Conservation (phyloP, 1,140 invertebrate species). For the Drosophila yakuba region DNA sequence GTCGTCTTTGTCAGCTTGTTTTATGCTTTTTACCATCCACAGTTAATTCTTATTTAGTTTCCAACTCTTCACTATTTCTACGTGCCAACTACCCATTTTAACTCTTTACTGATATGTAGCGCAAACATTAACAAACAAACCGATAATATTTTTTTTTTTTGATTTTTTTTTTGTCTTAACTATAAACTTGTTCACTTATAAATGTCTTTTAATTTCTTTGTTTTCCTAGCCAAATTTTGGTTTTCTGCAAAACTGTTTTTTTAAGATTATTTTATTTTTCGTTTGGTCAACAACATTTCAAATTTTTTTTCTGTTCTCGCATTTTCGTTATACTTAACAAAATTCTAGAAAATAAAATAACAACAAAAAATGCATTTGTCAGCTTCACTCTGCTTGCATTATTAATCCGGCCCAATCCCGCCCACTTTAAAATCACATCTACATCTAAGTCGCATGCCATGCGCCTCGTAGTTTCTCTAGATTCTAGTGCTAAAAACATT, state of each 20-base stretch:
- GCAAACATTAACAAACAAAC: constrained; percentile 85
- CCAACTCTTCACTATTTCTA: constrained; percentile 71
- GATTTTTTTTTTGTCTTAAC: constrained; percentile 50
- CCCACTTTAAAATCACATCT: constrained; percentile 77
- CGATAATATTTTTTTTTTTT: constrained; percentile 76
- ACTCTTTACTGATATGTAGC: constrained; percentile 84
- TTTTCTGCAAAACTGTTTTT: constrained; percentile 48
- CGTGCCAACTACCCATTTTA: constrained; percentile 76
- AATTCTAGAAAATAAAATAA: constrained; percentile 66
- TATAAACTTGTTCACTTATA: constrained; percentile 53
- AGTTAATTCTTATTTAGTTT: constrained; percentile 58
- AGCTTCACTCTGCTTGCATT: constrained; percentile 36
- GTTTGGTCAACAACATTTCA: constrained; percentile 81
- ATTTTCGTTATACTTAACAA: constrained; percentile 30
- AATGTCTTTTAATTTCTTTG: constrained; percentile 49
- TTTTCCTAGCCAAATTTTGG: constrained; percentile 68
- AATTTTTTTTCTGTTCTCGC: constrained; percentile 50
- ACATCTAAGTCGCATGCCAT: constrained; percentile 67
- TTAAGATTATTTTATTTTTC: constrained; percentile 30
- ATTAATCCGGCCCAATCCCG: constrained; percentile 34
- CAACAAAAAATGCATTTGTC: constrained; percentile 75
- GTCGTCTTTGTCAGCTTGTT: constrained; percentile 42
- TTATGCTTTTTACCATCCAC: constrained; percentile 26
- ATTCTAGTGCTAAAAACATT: constrained; percentile 81
- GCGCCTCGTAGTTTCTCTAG: constrained; percentile 62